These are phyloP conservation scores for Palloptera scutellata DNA, from an alignment of 2,888 invertebrate genomes.

Conservation along the genomic window DNA sequence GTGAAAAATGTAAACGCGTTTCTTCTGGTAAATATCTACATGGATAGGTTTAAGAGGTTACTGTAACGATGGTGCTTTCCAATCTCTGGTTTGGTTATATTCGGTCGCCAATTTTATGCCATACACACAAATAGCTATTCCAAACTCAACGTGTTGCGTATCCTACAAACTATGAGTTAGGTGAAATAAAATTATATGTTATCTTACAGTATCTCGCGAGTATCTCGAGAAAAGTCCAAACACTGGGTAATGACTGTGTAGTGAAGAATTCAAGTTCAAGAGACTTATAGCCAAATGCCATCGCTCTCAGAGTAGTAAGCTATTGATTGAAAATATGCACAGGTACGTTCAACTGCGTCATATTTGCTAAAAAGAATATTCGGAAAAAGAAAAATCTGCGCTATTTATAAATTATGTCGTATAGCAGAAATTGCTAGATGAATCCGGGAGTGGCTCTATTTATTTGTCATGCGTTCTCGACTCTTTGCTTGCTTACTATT, in stretches of 20 bases:
- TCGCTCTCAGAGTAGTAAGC: not conserved
- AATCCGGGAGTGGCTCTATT: too few relatives aligned
- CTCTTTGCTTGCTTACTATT: conserved; percentile 15
- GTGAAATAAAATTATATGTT: conserved; percentile 15
- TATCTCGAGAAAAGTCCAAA: too few relatives aligned
- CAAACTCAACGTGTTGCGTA: not conserved
- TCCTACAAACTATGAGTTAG: conserved; percentile 23
- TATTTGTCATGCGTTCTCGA: not conserved
- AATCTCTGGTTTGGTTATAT: too few relatives aligned
- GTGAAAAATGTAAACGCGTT: not conserved
- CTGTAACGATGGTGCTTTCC: not conserved
- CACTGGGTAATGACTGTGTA: too few relatives aligned
- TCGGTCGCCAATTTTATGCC: too few relatives aligned
- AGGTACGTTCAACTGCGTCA: conserved; percentile 52
- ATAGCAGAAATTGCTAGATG: too few relatives aligned
- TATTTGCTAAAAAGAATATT: conserved; percentile 48
- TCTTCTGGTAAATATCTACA: not conserved
- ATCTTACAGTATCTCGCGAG: not conserved
- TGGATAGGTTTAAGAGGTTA: not conserved
- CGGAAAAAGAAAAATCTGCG: conserved; percentile 16
- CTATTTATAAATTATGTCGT: not conserved
- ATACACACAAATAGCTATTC: not conserved
- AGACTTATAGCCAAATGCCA: too few relatives aligned
- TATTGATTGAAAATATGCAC: conserved; percentile 27
- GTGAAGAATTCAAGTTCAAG: too few relatives aligned